Evolutionary conservation across 1,140 invertebrate species (phyloP), one percentile per base, ranked within the genome.

Genomic region (Drosophila mauritiana): DNA sequence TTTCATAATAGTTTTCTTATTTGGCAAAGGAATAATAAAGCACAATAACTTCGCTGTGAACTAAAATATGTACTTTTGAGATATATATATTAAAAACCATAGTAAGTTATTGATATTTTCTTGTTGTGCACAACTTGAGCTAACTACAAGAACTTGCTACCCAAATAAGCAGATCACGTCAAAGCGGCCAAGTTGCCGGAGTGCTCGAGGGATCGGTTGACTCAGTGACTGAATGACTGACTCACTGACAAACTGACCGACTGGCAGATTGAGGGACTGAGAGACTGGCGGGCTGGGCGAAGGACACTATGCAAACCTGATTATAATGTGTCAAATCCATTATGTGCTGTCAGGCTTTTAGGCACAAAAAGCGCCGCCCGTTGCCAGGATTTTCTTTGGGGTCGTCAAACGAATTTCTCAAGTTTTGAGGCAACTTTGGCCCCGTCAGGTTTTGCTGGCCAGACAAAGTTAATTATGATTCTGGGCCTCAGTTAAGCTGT

Each of bases 311-410:
- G 74, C 81, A 77, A 86, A 81, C 77, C 90, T 90, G 85, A 91
- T 91, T 91, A 90, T 91, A 91, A 91, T 91, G 89, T 91, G 89
- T 91, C 89, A 91, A 91, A 89, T 91, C 70, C 84, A 85, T 91
- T 85, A 89, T 85, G 78, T 82, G 72, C 75, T 91, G 89, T 85
- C 83, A 78, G 78, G 59, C 73, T 88, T 88, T 89, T 77, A 53
- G 79, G 75, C 73, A 46, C 75, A 75, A 67, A 67, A 70, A 79
- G 53, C 53, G 37, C 8, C 36, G 22, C 22, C 46, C 15, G 12
- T n/a, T 25, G 25, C 31, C 15, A 42, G 22, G 25, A 15, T 10
- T 15, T 61, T 75, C 52, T 54, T 54, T 31, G 70, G 59, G 70
- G 59, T 75, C 73, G 52, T 31, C 62, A 46, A 59, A 76, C 37